Conservation (phyloP, 2,888 invertebrate genomes). For the Malachius bipustulatus region DNA sequence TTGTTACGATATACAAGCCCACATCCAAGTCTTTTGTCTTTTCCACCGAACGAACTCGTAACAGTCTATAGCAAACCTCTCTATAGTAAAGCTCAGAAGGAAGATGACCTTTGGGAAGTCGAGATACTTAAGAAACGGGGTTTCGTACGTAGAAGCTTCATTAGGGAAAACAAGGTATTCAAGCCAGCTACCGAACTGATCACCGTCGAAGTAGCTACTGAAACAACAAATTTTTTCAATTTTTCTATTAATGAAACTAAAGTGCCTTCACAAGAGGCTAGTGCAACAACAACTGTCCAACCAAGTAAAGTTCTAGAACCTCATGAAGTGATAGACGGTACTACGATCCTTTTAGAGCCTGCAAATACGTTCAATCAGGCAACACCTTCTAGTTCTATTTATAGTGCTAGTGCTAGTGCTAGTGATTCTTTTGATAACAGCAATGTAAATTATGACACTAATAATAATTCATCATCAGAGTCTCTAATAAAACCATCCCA, state of each 20-base stretch:
- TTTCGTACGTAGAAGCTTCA: constrained; percentile 46
- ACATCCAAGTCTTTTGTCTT: constrained; percentile 48
- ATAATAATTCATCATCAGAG: too few species aligned
- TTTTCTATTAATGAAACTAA: constrained; percentile 17
- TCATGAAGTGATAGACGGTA: constrained; percentile 52
- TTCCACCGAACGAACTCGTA: constrained; percentile 44
- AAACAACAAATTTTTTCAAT: too few species aligned
- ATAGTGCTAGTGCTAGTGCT: too few species aligned
- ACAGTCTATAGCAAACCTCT: constrained; percentile 58
- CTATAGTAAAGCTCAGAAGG: constrained; percentile 52
- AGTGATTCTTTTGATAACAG: too few species aligned
- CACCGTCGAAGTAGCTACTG: constrained; percentile 15
- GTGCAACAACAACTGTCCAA: constrained; percentile 16
- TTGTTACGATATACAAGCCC: constrained; percentile 44
- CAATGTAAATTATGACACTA: too few species aligned
- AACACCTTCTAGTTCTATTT: too few species aligned
- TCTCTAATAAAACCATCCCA: too few species aligned
- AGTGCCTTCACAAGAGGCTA: constrained; percentile 21
- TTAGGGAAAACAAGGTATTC: constrained; percentile 48
- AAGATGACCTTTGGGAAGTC: constrained; percentile 53
- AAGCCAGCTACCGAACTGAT: constrained; percentile 35
- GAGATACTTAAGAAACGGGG: constrained; percentile 56
- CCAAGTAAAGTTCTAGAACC: constrained; percentile 26
- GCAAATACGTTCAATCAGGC: too few species aligned
- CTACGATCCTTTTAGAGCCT: constrained; percentile 41